Evolutionary conservation across 2,888 invertebrate genomes (phyloP), one percentile per base, ranked within the genome.

Genomic region (Subacronicta megacephala): DNA sequence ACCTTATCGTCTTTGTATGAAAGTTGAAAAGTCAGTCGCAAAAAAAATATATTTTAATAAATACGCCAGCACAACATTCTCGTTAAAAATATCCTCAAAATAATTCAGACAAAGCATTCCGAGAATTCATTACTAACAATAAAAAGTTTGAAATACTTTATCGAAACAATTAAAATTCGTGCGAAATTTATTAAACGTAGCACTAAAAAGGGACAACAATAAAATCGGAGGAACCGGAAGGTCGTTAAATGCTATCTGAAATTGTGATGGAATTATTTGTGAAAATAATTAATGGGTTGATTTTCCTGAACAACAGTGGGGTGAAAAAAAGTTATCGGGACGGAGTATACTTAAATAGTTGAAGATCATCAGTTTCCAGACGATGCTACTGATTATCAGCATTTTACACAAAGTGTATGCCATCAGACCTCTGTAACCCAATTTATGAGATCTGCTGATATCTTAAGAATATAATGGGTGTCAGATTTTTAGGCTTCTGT

Each of bases 191-290:
- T 63, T 61, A 62, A 65, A 60, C 53, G 41, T 18, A 9, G 7
- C 43, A 46, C 16, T 62, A 33, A 61, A 54, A 20, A 46, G 50
- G 38, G 36, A 57, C 59, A 49, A 52, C 40, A 65, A 57, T 59
- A 67, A 56, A 64, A 58, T 57, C 26, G 12, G 18, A 47, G 13
- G 31, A 40, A 40, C 50, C 36, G 5, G n/a, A 15, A 40, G 33
- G 17, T 61, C 75, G 70, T 80, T 72, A 82, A 83, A 68, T 71
- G 65, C 63, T 72, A 70, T 77, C 78, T 75, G 54, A 65, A 72
- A 77, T 75, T 71, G 70, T 64, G 54, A 62, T 68, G 69, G 67
- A 77, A 79, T 75, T 73, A 67, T 65, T 64, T 56, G 52, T 55
- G 56, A 61, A 60, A 59, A 61, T 61, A 73, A 80, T 77, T 75